A percentile compares a stretch with the other conserved stretches of the same genome.
Evolutionary conservation across 2,888 invertebrate genomes (phyloP).

Genomic region (Agrotis clavis): DNA sequence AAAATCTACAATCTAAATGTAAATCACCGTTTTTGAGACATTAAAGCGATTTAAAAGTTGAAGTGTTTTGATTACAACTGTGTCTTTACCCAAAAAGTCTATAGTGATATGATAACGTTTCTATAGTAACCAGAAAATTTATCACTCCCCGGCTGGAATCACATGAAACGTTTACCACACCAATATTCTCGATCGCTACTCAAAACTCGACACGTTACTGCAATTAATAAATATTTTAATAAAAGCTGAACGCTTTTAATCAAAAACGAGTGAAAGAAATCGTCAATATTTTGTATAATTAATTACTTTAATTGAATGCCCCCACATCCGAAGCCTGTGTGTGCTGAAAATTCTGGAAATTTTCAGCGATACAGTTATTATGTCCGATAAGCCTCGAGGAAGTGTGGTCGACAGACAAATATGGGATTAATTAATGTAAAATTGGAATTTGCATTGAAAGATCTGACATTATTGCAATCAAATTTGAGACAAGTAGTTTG

Average conservation of each 20-base stretch:
- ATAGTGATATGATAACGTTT: no score
- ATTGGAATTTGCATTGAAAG: background rate
- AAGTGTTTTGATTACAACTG: no score
- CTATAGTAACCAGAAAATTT: no score
- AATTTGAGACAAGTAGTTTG: background rate
- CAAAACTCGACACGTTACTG: background rate
- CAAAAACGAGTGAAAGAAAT: constrained; percentile 29
- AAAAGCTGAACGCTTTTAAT: constrained; percentile 19
- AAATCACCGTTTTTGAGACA: no score
- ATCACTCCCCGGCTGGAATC: no score
- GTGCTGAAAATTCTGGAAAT: constrained; percentile 20
- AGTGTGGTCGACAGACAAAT: constrained; percentile 8
- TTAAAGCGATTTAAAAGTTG: no score
- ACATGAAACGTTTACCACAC: background rate
- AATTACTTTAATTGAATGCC: constrained; percentile 45
- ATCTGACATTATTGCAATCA: background rate
- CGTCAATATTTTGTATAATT: constrained; percentile 43
- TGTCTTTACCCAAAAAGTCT: no score
- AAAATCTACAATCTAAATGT: no score
- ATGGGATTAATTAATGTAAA: constrained; percentile 26
- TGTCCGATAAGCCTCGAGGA: constrained; percentile 24
- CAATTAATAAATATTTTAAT: constrained; percentile 24
- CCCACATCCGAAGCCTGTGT: constrained; percentile 6
- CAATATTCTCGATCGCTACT: background rate
- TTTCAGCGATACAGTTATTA: constrained; percentile 28